Base-by-base conservation (phyloP, 2,113 vertebrate species). In the Scomber japonicus region DNA sequence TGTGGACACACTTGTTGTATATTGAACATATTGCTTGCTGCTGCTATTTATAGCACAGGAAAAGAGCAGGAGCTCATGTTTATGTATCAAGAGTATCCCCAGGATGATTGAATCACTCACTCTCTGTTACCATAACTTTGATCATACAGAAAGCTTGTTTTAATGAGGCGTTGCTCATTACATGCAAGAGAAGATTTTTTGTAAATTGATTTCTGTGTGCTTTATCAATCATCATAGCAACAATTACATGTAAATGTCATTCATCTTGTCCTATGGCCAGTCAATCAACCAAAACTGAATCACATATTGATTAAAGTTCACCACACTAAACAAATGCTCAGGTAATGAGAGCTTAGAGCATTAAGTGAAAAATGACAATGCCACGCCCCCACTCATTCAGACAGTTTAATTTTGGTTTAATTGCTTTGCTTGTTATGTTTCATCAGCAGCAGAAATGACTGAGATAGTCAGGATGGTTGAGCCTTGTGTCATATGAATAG, bases 401-500 rank as follows among this genome's bases (percentile, higher is more conserved):
- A 27, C 64, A 56, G 2, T 67, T 87, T 69, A 50, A 49, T 78
- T 80, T 80, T 21, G 30, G 40, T 73, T 55, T 64, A 54, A 78
- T 71, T 81, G 77, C 48, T 11, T 40, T 17, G 40, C 19, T 78
- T 62, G 62, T 69, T 62, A 21, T 56, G 72, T 76, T 78, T 81
- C 54, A 73, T 79, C 62, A 73, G 27, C 48, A 44, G 80, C 56
- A 49, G 10, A 75, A 72, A 51, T 63, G 61, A 31, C 27, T 59
- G 40, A 46, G 57, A 35, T 62, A 19, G 67, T 77, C 68, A 0
- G 19, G 17, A 7, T 46, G 15, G 27, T 30, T 55, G 40, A 48
- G 53, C 78, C 87, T 87, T 80, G 74, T 90, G 87, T 75, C 56
- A 49, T 83, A 92, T 94, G 86, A 93, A 92, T 92, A 89, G 66